Percentiles rank a stretch among this genome's conserved stretches.
Evolutionary conservation across 2,888 invertebrate species (phyloP).

Genomic region (Empis stercorea): DNA sequence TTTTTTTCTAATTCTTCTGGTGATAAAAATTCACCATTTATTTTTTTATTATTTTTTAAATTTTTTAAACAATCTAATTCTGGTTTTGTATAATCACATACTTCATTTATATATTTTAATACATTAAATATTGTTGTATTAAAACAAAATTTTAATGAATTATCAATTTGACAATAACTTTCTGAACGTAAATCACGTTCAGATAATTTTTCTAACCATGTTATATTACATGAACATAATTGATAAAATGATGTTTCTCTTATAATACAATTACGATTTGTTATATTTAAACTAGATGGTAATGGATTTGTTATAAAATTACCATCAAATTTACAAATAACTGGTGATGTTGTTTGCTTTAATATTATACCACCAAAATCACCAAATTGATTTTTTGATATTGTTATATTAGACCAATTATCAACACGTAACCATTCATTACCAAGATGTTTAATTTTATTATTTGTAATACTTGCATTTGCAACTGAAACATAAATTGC

Average conservation of each 20-base stretch:
- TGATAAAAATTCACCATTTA: slow-evolving; percentile 24
- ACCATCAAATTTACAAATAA: slow-evolving; percentile 26
- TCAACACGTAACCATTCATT: slow-evolving; percentile 27
- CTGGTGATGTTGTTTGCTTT: slow-evolving; percentile 18
- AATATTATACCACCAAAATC: slow-evolving; percentile 24
- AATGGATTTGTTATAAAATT: slow-evolving; percentile 27
- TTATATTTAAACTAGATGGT: slow-evolving; percentile 27
- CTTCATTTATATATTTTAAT: slow-evolving; percentile 26
- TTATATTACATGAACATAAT: slow-evolving; percentile 26
- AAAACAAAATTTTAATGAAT: slow-evolving; percentile 24
- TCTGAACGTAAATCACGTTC: slow-evolving; percentile 28
- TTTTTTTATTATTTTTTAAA: slow-evolving; percentile 19
- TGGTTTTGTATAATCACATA: slow-evolving; percentile 24
- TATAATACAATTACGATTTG: slow-evolving; percentile 24
- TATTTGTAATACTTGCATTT: slow-evolving; percentile 24
- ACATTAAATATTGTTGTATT: slow-evolving; percentile 26
- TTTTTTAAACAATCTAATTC: slow-evolving; percentile 24
- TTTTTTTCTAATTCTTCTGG: slow-evolving; percentile 21
- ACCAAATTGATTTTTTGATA: slow-evolving; percentile 27
- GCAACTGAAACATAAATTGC: slow-evolving; percentile 28
- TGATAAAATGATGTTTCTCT: slow-evolving; percentile 24
- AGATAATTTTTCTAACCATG: slow-evolving; percentile 24
- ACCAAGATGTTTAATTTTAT: slow-evolving; percentile 24
- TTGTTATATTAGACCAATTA: slow-evolving; percentile 24
- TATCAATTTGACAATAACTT: slow-evolving; percentile 25